These are phyloP conservation scores for Rhinichthys osculus DNA, from an alignment of 2,797 vertebrate species.

Conservation along the genomic window DNA sequence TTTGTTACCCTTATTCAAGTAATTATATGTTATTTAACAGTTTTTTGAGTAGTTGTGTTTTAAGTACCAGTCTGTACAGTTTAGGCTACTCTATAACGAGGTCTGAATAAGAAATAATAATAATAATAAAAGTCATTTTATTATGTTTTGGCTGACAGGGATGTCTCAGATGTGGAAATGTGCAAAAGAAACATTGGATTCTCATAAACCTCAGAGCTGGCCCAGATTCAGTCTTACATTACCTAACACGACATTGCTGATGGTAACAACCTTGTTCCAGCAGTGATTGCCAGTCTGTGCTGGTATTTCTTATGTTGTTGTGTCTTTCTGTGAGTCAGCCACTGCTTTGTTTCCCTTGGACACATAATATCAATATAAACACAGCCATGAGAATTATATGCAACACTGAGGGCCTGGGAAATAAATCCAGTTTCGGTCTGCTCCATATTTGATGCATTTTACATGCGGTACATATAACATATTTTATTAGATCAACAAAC, in stretches of 20 bases:
- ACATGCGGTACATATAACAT: not conserved
- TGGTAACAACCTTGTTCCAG: not conserved
- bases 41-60: not conserved
- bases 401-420: not conserved
- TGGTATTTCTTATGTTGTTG: not conserved
- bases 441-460: not conserved
- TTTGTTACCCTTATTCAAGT: not conserved
- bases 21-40: not conserved
- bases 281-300: not conserved
- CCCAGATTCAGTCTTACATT: not conserved
- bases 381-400: not conserved
- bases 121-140: not conserved
- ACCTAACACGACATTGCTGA: not conserved
- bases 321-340: slow-evolving; percentile 4
- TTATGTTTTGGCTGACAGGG: not conserved
- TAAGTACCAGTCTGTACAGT: not conserved
- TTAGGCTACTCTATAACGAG: not conserved
- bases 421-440: not conserved
- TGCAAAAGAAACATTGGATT: not conserved
- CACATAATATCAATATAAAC: not conserved
- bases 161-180: not conserved
- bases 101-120: not conserved
- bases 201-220: not conserved
- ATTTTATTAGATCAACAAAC: not conserved
- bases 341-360: not conserved